phyloP scores from a whole-genome alignment of 2,113 vertebrate genomes.

The Calidris pygmaea region DNA sequence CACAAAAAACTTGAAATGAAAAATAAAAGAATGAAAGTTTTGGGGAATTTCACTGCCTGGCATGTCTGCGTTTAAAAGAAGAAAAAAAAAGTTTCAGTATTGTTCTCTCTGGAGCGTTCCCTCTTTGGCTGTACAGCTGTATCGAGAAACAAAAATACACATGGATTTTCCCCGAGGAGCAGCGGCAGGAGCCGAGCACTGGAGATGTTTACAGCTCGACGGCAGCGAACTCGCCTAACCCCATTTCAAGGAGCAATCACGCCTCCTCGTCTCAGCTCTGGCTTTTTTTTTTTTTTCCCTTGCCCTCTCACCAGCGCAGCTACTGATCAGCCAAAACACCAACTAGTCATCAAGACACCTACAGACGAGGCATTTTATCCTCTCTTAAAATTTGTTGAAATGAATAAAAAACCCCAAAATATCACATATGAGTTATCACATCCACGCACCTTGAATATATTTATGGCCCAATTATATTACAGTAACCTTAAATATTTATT shows the following conservation, averaged over 20 bases:
- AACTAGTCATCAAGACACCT: neutral
- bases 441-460: neutral
- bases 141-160: neutral
- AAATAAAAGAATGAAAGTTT: neutral
- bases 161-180: neutral
- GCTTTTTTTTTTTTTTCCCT: neutral
- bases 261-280: neutral
- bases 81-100: neutral
- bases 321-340: neutral
- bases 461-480: neutral
- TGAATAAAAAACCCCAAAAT: neutral
- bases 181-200: neutral
- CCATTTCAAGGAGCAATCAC: neutral
- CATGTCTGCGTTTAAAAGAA: neutral
- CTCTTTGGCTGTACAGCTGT: neutral
- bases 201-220: neutral
- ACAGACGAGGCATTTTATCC: neutral
- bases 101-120: rapidly evolving
- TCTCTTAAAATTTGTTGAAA: too few species aligned
- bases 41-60: neutral
- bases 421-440: neutral
- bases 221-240: neutral
- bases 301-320: neutral
- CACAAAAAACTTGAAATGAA: neutral
- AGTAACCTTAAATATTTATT: neutral